Percentiles rank a stretch among this genome's conserved stretches.
phyloP scores from a whole-genome alignment of 2,888 invertebrate genomes.

The Drosophila helvetica region DNA sequence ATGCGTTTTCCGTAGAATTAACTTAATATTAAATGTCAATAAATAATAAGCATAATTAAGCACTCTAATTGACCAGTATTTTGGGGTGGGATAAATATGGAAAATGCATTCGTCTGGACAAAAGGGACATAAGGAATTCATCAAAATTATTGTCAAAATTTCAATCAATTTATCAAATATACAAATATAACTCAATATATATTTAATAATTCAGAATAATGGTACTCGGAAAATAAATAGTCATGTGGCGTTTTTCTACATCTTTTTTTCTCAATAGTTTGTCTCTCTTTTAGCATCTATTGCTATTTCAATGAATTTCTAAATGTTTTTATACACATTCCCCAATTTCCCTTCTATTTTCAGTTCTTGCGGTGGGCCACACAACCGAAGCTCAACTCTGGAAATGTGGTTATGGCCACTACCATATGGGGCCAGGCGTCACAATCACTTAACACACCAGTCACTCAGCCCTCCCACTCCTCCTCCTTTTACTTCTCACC shows the following conservation, averaged over 20 bases:
- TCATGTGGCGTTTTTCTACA: neutral
- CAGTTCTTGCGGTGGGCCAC: constrained; percentile 5
- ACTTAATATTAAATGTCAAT: constrained; percentile 8
- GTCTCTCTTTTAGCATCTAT: neutral
- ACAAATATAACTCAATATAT: no score
- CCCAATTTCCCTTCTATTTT: neutral
- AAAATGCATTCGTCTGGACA: no score
- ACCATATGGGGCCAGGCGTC: constrained; percentile 45
- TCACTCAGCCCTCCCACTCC: constrained; percentile 13
- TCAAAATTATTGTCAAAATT: no score
- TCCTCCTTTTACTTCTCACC: no score
- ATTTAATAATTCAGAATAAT: neutral
- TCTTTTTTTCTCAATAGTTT: neutral
- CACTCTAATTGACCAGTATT: constrained; percentile 23
- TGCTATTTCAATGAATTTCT: neutral
- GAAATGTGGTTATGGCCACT: constrained; percentile 40
- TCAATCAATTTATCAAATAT: no score
- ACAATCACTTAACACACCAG: constrained; percentile 40
- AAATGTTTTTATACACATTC: neutral
- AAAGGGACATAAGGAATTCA: no score
- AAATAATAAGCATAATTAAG: constrained; percentile 26
- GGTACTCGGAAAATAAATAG: neutral
- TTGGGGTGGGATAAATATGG: neutral
- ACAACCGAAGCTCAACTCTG: constrained; percentile 2
- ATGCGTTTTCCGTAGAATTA: constrained; percentile 18